Conservation (phyloP, 1,140 invertebrate species). For the Amphibalanus amphitrite region DNA sequence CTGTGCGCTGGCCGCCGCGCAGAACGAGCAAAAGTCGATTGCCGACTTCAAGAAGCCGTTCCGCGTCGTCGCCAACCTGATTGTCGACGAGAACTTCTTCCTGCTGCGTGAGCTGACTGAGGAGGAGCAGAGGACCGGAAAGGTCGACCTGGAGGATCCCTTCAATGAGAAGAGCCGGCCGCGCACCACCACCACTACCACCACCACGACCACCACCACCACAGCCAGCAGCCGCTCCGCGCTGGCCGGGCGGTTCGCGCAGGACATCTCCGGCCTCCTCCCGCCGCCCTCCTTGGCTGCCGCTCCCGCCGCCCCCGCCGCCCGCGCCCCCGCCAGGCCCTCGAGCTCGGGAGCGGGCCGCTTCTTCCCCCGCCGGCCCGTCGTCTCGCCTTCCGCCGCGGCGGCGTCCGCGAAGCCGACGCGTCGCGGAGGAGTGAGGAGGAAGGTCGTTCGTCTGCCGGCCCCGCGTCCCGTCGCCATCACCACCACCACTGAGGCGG, state of each 20-base stretch:
- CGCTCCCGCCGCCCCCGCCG: no score
- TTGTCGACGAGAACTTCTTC: slow-evolving; percentile 4
- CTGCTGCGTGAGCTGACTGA: neutral
- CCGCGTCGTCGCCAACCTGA: neutral
- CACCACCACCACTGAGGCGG: neutral
- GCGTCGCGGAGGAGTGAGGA: neutral
- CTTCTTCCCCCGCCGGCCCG: neutral
- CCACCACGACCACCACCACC: neutral
- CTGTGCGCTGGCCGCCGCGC: neutral
- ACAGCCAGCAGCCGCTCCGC: neutral
- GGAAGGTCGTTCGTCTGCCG: neutral
- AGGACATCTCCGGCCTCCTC: neutral
- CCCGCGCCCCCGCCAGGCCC: no score
- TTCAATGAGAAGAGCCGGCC: neutral
- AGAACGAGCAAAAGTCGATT: neutral
- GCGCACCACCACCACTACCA: neutral
- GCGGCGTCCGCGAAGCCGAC: neutral
- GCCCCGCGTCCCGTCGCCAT: no score
- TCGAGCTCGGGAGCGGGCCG: neutral
- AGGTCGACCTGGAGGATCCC: neutral
- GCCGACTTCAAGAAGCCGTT: neutral
- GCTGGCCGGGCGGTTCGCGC: neutral
- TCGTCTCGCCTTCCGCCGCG: no score
- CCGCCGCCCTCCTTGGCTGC: no score
- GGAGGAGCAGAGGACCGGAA: neutral